A percentile compares a stretch with the other conserved stretches of the same genome.
phyloP scores from a whole-genome alignment of 2,888 invertebrate species.

The Poecilus cupreus region DNA sequence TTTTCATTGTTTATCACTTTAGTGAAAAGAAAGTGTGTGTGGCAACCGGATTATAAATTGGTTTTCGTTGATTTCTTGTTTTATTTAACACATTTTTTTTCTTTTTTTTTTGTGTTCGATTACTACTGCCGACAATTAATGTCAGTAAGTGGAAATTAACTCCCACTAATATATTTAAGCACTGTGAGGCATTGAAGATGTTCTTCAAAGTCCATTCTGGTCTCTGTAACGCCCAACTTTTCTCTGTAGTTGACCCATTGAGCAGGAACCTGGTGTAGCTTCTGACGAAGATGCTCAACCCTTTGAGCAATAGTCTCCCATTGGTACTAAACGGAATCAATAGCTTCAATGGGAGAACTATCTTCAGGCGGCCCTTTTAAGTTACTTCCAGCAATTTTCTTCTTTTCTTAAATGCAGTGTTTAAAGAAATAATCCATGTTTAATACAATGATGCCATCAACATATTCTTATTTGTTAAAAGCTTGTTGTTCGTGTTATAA shows the following conservation, averaged over 20 bases:
- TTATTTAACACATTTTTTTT: too few species aligned
- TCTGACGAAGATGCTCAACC: conserved; percentile 82
- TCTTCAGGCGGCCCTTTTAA: conserved; percentile 82
- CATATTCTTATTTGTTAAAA: conserved; percentile 90
- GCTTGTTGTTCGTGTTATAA: conserved; percentile 88
- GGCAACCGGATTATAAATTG: too few species aligned
- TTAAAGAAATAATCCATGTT: conserved; percentile 89
- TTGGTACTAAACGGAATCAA: conserved; percentile 81
- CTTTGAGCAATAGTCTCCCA: conserved; percentile 84
- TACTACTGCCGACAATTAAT: too few species aligned
- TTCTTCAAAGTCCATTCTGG: conserved; percentile 93
- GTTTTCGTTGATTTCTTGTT: too few species aligned
- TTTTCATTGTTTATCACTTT: too few species aligned
- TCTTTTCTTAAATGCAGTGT: conserved; percentile 85
- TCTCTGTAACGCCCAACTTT: conserved; percentile 87
- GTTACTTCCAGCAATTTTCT: conserved; percentile 83
- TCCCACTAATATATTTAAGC: too few species aligned
- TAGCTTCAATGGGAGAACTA: conserved; percentile 78
- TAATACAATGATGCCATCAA: conserved; percentile 85
- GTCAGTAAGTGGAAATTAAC: too few species aligned
- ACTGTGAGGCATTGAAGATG: conserved; percentile 88
- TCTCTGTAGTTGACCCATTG: conserved; percentile 92
- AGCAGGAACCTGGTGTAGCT: conserved; percentile 89
- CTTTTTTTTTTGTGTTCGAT: too few species aligned
- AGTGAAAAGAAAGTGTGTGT: too few species aligned